Evolutionary conservation across 2,888 invertebrate species (phyloP).

Genomic region (Pollenia amentaria): DNA sequence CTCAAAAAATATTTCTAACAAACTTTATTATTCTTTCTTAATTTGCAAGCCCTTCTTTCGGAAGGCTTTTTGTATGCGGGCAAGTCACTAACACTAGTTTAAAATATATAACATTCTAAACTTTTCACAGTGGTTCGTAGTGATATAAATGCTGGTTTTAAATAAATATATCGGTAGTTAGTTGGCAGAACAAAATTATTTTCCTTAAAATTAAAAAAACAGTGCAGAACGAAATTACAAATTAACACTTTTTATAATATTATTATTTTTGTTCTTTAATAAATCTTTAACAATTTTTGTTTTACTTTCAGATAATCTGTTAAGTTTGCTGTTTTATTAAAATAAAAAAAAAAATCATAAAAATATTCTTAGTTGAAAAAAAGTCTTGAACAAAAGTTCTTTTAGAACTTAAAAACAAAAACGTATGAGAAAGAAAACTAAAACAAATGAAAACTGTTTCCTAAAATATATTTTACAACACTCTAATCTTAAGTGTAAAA

Average conservation of each 20-base stretch:
- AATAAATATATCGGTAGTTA: too few relatives aligned
- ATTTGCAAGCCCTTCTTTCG: too few relatives aligned
- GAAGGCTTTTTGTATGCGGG: too few relatives aligned
- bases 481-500: slow-evolving; percentile 33
- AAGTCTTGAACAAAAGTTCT: slow-evolving; percentile 46
- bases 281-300: background rate
- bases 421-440: slow-evolving; percentile 20
- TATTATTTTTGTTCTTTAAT: too few relatives aligned
- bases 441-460: slow-evolving; percentile 30
- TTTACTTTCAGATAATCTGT: slow-evolving; percentile 68
- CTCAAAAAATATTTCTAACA: too few relatives aligned
- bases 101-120: too few relatives aligned
- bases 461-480: slow-evolving; percentile 14
- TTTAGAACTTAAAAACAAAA: slow-evolving; percentile 29
- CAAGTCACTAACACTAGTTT: too few relatives aligned
- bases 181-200: too few relatives aligned
- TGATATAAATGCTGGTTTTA: too few relatives aligned
- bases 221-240: background rate
- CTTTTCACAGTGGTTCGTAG: too few relatives aligned
- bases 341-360: slow-evolving; percentile 25
- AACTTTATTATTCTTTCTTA: too few relatives aligned
- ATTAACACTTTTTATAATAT: background rate
- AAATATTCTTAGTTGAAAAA: slow-evolving; percentile 42
- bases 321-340: slow-evolving; percentile 63
- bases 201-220: too few relatives aligned